Evolutionary conservation across 2,113 vertebrate genomes (phyloP), one percentile per base, ranked within the genome.

Genomic region (Amia ocellicauda): DNA sequence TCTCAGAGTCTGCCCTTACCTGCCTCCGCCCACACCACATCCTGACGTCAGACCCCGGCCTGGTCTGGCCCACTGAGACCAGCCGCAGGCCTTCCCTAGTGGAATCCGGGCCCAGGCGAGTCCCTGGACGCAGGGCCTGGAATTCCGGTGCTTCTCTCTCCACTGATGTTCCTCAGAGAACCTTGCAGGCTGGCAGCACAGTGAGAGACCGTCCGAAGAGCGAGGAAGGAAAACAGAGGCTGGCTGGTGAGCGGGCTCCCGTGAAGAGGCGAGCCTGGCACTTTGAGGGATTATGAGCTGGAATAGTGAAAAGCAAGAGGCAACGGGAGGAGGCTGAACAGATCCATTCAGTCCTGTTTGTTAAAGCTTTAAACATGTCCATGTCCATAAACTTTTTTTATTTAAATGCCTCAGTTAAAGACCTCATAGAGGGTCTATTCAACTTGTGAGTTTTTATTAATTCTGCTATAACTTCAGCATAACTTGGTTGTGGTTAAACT

Each of bases 221-320:
- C 45, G 80, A 89, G 61, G 88, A 88, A 23, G 76, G 71, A 23
- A 47, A 64, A 2, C 78, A 76, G 31, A 43, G 69, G 1, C 45
- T 8, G 2, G 22, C 68, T 1, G 62, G 19, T 22, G 71, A 80
- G 1, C 76, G 80, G 14, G 40, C 84, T 47, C 87, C 86, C 3
- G 69, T 86, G n/a, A 90, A 89, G 58, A 88, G 86, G 61, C 86
- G 65, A 49, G 90, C 90, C 7, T 92, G 90, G 89, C 84, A 85
- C 29, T 71, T 63, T 20, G 86, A 88, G 50, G 69, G 47, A 14
- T 11, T 52, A 23, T 63, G 53, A 19, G n/a, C 51, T 43, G 68
- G 68, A n/a, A 49, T 36, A 4, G 27, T 19, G 54, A 63, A 17
- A 1, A 16, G 24, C n/a, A n/a, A n/a, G n/a, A n/a, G n/a, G n/a